These are phyloP conservation scores for Limonius californicus DNA, from an alignment of 1,140 invertebrate species.

Conservation along the genomic window DNA sequence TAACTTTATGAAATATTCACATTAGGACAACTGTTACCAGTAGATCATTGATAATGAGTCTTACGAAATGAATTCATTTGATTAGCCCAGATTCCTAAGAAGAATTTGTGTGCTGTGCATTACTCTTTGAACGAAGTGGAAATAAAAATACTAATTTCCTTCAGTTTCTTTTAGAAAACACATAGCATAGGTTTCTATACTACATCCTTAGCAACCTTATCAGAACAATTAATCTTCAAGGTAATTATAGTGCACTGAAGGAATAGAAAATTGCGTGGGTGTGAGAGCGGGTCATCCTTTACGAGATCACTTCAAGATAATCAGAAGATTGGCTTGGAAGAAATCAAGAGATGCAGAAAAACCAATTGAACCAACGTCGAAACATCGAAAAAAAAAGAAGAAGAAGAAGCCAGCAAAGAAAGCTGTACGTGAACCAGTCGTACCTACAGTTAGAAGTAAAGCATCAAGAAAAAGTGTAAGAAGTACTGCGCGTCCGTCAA, in stretches of 20 bases:
- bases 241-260: constrained; percentile 38
- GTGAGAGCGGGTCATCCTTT: constrained; percentile 39
- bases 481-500: neutral
- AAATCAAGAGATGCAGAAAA: constrained; percentile 42
- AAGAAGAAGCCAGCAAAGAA: constrained; percentile 33
- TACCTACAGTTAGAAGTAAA: constrained; percentile 6
- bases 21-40: too few species aligned
- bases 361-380: constrained; percentile 49
- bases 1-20: too few species aligned
- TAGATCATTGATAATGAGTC: too few species aligned
- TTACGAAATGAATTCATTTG: too few species aligned
- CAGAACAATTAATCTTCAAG: too few species aligned
- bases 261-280: constrained; percentile 41
- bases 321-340: constrained; percentile 43
- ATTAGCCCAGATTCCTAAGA: too few species aligned
- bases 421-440: constrained; percentile 12
- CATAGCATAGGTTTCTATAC: too few species aligned
- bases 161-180: too few species aligned
- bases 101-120: too few species aligned
- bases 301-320: constrained; percentile 45
- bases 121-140: too few species aligned
- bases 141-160: too few species aligned
- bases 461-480: neutral
- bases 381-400: constrained; percentile 40
- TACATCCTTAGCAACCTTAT: too few species aligned